Percentiles rank a stretch among this genome's conserved stretches.
phyloP scores from a whole-genome alignment of 1,140 invertebrate genomes.

The Temnothorax curvispinosus region DNA sequence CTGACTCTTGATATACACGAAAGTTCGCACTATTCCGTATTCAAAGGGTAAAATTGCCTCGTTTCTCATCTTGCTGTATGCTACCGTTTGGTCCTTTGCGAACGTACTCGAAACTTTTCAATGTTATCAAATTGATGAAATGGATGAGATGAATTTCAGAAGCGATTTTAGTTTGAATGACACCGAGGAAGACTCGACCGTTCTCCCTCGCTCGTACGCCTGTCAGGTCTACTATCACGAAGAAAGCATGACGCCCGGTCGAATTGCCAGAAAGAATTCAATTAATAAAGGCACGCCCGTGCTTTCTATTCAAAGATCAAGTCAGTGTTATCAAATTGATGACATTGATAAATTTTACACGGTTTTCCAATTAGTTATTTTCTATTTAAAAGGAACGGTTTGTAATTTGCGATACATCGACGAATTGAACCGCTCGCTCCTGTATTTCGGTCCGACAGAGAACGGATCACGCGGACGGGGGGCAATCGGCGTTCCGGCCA shows the following conservation, averaged over 20 bases:
- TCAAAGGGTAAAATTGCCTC: background rate
- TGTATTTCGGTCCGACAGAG: slow-evolving; percentile 45
- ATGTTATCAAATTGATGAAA: background rate
- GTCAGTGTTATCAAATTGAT: too few relatives aligned
- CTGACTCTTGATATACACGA: slow-evolving; percentile 78
- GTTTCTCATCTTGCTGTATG: background rate
- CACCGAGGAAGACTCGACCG: too few relatives aligned
- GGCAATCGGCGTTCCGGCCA: slow-evolving; percentile 73
- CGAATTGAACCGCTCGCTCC: slow-evolving; percentile 50
- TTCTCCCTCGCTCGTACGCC: too few relatives aligned
- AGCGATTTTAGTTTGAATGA: too few relatives aligned
- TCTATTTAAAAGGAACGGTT: slow-evolving; percentile 10
- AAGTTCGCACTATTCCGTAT: background rate
- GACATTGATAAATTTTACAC: background rate
- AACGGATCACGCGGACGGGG: slow-evolving; percentile 71
- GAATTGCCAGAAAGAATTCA: too few relatives aligned
- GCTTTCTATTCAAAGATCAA: too few relatives aligned
- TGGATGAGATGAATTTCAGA: too few relatives aligned
- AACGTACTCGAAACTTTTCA: background rate
- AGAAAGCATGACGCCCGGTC: too few relatives aligned
- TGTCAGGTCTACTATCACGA: too few relatives aligned
- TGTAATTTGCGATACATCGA: slow-evolving; percentile 58
- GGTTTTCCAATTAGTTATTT: slow-evolving; percentile 36
- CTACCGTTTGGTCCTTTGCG: background rate
- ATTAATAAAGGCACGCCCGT: too few relatives aligned